phyloP scores from a whole-genome alignment of 2,888 invertebrate genomes.

The Eugnorisma glareosa region DNA sequence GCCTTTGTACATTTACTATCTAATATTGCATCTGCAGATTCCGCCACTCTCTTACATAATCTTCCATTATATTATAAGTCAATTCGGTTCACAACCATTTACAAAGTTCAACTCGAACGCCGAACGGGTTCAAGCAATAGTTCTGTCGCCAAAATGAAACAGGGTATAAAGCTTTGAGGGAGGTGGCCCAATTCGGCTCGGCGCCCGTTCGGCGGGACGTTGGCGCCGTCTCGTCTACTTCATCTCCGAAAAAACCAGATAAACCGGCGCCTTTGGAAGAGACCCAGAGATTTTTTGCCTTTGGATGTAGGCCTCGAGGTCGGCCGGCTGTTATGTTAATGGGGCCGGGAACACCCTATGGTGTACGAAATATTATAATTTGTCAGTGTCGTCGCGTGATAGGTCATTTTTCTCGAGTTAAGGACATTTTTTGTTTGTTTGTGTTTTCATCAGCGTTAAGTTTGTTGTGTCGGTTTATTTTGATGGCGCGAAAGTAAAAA shows the following conservation, averaged over 20 bases:
- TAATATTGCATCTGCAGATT: slow-evolving; percentile 35
- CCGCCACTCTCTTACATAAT: slow-evolving; percentile 19
- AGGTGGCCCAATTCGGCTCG: slow-evolving; percentile 69
- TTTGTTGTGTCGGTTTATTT: slow-evolving; percentile 44
- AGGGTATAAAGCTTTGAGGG: slow-evolving; percentile 53
- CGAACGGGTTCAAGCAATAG: slow-evolving; percentile 44
- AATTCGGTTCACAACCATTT: slow-evolving; percentile 55
- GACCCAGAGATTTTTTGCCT: slow-evolving; percentile 88
- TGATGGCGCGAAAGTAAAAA: slow-evolving; percentile 41
- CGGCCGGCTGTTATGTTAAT: slow-evolving; percentile 86
- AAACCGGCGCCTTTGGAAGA: slow-evolving; percentile 85
- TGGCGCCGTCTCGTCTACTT: slow-evolving; percentile 89
- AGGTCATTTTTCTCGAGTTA: slow-evolving; percentile 76
- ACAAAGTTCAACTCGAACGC: slow-evolving; percentile 54
- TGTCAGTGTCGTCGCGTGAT: slow-evolving; percentile 83
- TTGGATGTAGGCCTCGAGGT: slow-evolving; percentile 87
- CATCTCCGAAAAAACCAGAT: slow-evolving; percentile 77
- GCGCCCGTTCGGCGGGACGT: slow-evolving; percentile 79
- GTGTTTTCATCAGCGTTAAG: slow-evolving; percentile 54
- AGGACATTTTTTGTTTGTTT: slow-evolving; percentile 62
- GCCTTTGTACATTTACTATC: slow-evolving; percentile 2
- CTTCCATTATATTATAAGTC: slow-evolving; percentile 16
- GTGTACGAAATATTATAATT: slow-evolving; percentile 82
- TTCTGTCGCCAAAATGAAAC: slow-evolving; percentile 55
- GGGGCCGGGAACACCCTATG: slow-evolving; percentile 84